Conservation (phyloP, 1,140 invertebrate species). For the Drosophila nebulosa region DNA sequence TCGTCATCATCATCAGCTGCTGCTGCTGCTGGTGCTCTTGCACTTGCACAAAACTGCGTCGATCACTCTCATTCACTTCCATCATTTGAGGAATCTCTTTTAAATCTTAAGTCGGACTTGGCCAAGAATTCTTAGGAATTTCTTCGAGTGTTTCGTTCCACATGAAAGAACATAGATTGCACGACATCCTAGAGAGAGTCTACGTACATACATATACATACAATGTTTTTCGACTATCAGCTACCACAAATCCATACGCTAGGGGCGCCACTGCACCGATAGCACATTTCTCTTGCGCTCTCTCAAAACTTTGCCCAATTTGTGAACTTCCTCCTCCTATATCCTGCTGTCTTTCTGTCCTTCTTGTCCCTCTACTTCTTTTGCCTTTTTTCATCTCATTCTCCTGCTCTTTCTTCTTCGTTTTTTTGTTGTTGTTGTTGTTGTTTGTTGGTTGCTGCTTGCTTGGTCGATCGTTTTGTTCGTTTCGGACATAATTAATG, state of each 20-base stretch:
- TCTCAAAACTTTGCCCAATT: not conserved
- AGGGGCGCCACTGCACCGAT: slow-evolving; percentile 50
- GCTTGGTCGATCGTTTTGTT: slow-evolving; percentile 63
- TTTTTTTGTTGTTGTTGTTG: slow-evolving; percentile 4
- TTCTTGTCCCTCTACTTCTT: not conserved
- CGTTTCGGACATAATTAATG: slow-evolving; percentile 81
- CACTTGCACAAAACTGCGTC: no score
- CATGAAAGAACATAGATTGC: not conserved
- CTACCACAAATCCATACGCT: slow-evolving; percentile 19
- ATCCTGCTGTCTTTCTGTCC: not conserved
- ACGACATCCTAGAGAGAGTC: no score
- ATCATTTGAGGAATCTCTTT: no score
- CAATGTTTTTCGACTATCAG: slow-evolving; percentile 9
- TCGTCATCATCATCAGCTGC: not conserved
- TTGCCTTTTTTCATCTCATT: no score
- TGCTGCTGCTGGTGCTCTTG: no score
- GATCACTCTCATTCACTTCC: not conserved
- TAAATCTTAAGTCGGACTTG: no score
- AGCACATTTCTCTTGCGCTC: slow-evolving; percentile 16
- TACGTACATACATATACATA: not conserved
- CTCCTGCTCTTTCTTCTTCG: not conserved
- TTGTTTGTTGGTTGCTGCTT: not conserved
- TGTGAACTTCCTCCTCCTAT: not conserved
- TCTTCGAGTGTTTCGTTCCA: not conserved
- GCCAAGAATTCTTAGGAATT: not conserved